Base-by-base conservation (phyloP, 2,888 invertebrate genomes). In the Anoplius nigerrimus region DNA sequence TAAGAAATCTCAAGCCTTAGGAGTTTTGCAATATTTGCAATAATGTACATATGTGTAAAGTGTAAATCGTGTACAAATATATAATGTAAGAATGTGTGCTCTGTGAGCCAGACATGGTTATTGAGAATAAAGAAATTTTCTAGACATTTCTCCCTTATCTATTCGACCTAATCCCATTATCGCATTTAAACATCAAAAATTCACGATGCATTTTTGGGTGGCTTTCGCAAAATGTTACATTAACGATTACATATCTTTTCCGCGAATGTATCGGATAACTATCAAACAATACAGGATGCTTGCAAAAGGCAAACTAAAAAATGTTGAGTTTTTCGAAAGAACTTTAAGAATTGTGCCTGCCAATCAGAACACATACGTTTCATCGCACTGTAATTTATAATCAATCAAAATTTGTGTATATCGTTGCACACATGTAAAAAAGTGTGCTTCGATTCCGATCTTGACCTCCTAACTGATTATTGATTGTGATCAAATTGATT, bases 181-280 rank as follows among this genome's bases (percentile, higher is more conserved):
- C 53, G 43, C 8, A 56, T 58, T 18, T 13, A 52, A 2, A 55
- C 71, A 66, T 72, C 67, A 62, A 66, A 66, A 61, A 6, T 18
- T 48, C 18, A 16, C 16, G 1, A 15, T 48, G 48, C 48, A 8
- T 48, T 18, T 48, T 48, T 48, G 13, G 4, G 16, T 16, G 48
- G n/a, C 13, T 48, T 18, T 54, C 46, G 52, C 62, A 18, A 48
- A 51, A 60, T 63, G 63, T 53, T 21, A 27, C 20, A 51, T 48
- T 0, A 3, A 16, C 15, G 56, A 46, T 20, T n/a, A 27, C 15
- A 60, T 51, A 58, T 46, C 3, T 21, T 53, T 67, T 74, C 55
- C 43, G 54, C 22, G 46, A 46, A 59, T n/a, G 42, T 15, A 52
- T 53, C 64, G 61, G 0, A 57, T 45, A 52, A 53, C 18, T 48